These are phyloP conservation scores for Meghimatium bilineatum DNA, from an alignment of 2,888 invertebrate genomes.

Conservation along the genomic window DNA sequence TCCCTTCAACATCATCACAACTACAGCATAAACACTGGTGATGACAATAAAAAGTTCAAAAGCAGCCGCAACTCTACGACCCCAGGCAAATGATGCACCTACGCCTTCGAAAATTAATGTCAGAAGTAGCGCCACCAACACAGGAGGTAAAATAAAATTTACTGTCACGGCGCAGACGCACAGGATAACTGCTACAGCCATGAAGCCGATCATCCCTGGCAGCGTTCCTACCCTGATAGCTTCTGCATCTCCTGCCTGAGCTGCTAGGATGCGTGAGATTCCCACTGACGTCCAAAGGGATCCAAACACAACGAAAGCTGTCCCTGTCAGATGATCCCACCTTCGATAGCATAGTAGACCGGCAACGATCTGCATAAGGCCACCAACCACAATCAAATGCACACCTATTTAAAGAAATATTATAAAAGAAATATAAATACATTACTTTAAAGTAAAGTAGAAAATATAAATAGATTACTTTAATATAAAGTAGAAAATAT, in stretches of 20 bases:
- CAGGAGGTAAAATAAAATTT: conserved; percentile 64
- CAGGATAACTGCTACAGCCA: conserved; percentile 58
- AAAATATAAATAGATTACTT: too few relatives aligned
- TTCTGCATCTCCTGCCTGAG: conserved; percentile 36
- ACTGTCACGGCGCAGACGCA: conserved; percentile 61
- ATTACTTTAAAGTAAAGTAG: too few relatives aligned
- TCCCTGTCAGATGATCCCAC: conserved; percentile 62
- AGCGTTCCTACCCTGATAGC: conserved; percentile 55
- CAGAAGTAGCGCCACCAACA: conserved; percentile 58
- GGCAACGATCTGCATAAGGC: conserved; percentile 59
- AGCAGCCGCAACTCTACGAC: conserved; percentile 59
- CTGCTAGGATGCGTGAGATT: conserved; percentile 55
- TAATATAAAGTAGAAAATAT: too few relatives aligned
- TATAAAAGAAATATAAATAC: background rate
- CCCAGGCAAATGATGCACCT: conserved; percentile 61
- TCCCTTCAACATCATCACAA: conserved; percentile 64
- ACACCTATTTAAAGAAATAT: conserved; percentile 52
- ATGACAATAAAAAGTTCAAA: conserved; percentile 63
- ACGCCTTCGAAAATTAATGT: conserved; percentile 62
- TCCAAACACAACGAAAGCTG: conserved; percentile 62
- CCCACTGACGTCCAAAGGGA: conserved; percentile 61
- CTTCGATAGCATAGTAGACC: conserved; percentile 60
- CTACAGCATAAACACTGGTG: conserved; percentile 59
- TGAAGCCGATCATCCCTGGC: conserved; percentile 57
- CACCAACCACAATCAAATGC: conserved; percentile 62